These are phyloP conservation scores for Megalopta genalis DNA, from an alignment of 1,140 invertebrate genomes.

Conservation along the genomic window DNA sequence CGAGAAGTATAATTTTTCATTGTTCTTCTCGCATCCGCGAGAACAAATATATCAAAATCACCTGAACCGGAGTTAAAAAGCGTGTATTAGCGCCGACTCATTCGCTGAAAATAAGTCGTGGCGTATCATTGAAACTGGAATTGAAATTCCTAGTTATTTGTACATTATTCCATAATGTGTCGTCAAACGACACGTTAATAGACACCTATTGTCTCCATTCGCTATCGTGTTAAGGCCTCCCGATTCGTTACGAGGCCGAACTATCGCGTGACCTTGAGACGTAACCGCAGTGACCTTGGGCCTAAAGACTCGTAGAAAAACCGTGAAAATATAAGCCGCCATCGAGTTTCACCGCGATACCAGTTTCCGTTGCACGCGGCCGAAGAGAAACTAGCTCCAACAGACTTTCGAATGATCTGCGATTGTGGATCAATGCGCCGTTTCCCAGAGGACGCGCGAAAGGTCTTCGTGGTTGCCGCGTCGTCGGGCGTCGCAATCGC, in stretches of 20 bases:
- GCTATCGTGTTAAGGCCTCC: no score
- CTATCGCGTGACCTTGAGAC: neutral
- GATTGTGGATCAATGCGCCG: conserved; percentile 33
- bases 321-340: neutral
- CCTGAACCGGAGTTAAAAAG: conserved; percentile 13
- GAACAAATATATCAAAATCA: no score
- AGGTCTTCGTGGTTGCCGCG: conserved; percentile 27
- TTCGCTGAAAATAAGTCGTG: no score
- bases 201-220: no score
- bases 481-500: neutral
- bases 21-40: neutral
- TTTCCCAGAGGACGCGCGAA: conserved; percentile 29
- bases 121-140: neutral
- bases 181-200: neutral
- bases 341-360: conserved; percentile 1
- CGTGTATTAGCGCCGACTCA: neutral
- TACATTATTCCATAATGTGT: neutral
- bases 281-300: conserved; percentile 1
- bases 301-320: conserved; percentile 1
- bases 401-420: conserved; percentile 29
- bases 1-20: conserved; percentile 31
- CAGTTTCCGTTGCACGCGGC: neutral
- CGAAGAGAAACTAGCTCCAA: conserved; percentile 9
- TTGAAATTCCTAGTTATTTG: neutral
- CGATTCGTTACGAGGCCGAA: neutral